Evolutionary conservation across 2,888 invertebrate species (phyloP).

Genomic region (Clivina fossor): DNA sequence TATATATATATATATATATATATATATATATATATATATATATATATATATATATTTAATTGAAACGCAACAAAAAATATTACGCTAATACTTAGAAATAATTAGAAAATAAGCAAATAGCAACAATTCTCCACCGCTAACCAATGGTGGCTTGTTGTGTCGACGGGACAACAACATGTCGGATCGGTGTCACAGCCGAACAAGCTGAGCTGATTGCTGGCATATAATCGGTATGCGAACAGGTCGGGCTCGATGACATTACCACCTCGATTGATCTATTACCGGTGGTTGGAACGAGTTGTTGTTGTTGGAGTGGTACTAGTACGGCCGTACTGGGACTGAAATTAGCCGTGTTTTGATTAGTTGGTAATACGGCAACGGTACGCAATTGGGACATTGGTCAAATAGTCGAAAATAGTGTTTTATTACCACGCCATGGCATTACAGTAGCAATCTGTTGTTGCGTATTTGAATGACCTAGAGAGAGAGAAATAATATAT

Average conservation of each 20-base stretch:
- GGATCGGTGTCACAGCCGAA: conserved; percentile 58
- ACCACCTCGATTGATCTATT: conserved; percentile 54
- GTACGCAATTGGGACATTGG: conserved; percentile 80
- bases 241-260: conserved; percentile 69
- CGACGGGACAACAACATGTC: conserved; percentile 70
- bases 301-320: conserved; percentile 65
- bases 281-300: conserved; percentile 59
- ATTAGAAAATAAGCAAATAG: no score
- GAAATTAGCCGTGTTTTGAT: conserved; percentile 55
- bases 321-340: conserved; percentile 55
- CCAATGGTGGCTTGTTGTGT: conserved; percentile 45
- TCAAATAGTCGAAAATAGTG: conserved; percentile 88
- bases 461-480: conserved; percentile 53
- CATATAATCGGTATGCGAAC: conserved; percentile 80
- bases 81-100: no score
- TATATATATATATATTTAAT: no score
- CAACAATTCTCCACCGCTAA: no score
- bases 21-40: no score
- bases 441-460: conserved; percentile 61
- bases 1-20: no score
- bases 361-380: conserved; percentile 71
- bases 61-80: no score
- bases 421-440: conserved; percentile 76
- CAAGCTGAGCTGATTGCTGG: conserved; percentile 77
- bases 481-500: no score